Evolutionary conservation across 2,797 vertebrate genomes (phyloP), one percentile per base, ranked within the genome.

Genomic region (Vespertilio murinus): DNA sequence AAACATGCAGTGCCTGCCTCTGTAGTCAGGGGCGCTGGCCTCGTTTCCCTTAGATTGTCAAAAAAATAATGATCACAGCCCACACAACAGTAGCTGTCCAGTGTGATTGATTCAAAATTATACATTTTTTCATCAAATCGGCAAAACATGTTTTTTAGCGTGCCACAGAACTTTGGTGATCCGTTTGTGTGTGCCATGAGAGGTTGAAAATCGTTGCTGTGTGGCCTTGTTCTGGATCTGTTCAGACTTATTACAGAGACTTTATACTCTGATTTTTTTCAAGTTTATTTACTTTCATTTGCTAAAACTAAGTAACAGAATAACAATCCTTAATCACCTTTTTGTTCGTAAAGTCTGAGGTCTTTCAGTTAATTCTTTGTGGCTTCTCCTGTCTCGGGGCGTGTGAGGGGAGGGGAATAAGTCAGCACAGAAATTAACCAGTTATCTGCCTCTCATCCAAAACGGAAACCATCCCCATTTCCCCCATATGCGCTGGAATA

Each of bases 211-310:
- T 35, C 20, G 12, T 33, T 52, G 47, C 65, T 87, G 47, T 83
- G 38, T 35, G 33, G 8, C 40, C 40, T 13, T 82, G 17, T 80
- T 84, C 52, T 88, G 28, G 23, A 35, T 69, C 33, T 65, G 13
- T 35, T n/a, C n/a, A 80, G 65, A 91, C 47, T 86, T 82, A 64
- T 30, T 7, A 83, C 30, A 35, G 86, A 79, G 3, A 33, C 28
- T 69, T 94, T 81, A 70, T 82, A 49, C 90, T 91, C 47, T 84
- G 30, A 75, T 47, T 45, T 90, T 93, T 70, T 90, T 56, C 38
- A 71, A 78, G 14, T 82, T 89, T 56, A 65, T 45, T 84, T 77
- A 77, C 23, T 90, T 90, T 65, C 73, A 81, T 91, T 82, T 94
- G 38, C 17, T 82, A 64, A 70, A 95, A 40, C 35, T 93, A 70